phyloP scores from a whole-genome alignment of 2,888 invertebrate species.

The Petrolisthes manimaculis region DNA sequence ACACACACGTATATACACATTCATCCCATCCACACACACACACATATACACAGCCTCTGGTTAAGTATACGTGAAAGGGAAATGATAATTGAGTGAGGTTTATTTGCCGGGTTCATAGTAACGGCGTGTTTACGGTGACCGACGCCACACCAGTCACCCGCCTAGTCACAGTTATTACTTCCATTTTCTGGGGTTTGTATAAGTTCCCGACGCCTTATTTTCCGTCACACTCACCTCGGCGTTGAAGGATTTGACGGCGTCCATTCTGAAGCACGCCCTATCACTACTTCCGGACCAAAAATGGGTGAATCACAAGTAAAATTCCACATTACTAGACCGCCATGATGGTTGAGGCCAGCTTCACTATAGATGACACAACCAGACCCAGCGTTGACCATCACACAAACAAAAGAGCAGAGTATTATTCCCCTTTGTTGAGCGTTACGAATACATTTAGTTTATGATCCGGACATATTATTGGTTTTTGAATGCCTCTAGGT shows the following conservation, averaged over 20 bases:
- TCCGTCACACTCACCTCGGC: constrained; percentile 79
- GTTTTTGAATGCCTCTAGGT: no score
- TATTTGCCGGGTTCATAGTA: neutral
- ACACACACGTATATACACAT: neutral
- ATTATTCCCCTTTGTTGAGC: neutral
- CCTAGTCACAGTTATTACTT: neutral
- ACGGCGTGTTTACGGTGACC: constrained; percentile 20
- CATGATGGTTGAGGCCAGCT: constrained; percentile 52
- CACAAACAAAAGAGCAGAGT: constrained; percentile 1
- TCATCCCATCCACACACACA: neutral
- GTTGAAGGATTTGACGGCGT: constrained; percentile 88
- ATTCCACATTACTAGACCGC: constrained; percentile 42
- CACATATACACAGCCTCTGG: constrained; percentile 1
- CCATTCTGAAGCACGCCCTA: constrained; percentile 74
- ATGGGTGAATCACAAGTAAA: constrained; percentile 30
- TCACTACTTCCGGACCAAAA: constrained; percentile 16
- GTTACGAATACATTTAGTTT: no score
- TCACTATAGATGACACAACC: constrained; percentile 19
- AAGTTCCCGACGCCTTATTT: no score
- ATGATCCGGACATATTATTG: no score
- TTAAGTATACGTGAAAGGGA: neutral
- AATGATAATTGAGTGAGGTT: neutral
- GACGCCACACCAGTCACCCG: constrained; percentile 8
- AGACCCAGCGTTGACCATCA: neutral
- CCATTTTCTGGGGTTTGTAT: neutral